Evolutionary conservation across 2,797 vertebrate species (phyloP).

Genomic region (Arnoldichthys spilopterus): DNA sequence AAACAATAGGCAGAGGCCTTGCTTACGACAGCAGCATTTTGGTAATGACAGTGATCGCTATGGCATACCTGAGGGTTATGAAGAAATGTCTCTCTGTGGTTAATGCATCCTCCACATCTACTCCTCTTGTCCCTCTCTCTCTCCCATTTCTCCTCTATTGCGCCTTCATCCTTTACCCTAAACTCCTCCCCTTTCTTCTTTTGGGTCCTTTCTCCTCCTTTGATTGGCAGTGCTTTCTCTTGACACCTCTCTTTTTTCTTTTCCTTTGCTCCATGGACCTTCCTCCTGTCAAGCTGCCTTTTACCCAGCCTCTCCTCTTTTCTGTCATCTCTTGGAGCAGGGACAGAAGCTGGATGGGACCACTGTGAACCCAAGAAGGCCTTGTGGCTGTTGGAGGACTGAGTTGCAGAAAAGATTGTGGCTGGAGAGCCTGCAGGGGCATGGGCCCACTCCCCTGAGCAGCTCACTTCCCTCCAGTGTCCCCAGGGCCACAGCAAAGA

Average conservation of each 20-base stretch:
- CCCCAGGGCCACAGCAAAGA: conserved; percentile 73
- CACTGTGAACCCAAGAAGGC: conserved; percentile 23
- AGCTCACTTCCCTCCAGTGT: conserved; percentile 76
- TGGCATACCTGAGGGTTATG: conserved; percentile 81
- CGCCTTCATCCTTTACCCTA: conserved; percentile 13
- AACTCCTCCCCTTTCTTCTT: neutral
- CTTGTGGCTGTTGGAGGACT: conserved; percentile 16
- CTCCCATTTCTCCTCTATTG: conserved; percentile 57
- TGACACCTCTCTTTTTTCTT: conserved; percentile 30
- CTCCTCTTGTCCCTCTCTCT: conserved; percentile 73
- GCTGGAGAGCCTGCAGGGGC: conserved; percentile 44
- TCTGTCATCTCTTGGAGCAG: conserved; percentile 59
- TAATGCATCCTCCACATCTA: conserved; percentile 84
- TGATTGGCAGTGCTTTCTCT: conserved; percentile 6
- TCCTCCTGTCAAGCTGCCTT: conserved; percentile 55
- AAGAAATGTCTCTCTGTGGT: conserved; percentile 83
- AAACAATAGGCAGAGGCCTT: too few species aligned
- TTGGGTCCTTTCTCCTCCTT: neutral
- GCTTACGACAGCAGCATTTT: neutral
- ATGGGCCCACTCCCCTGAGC: conserved; percentile 73
- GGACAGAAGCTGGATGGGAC: conserved; percentile 32
- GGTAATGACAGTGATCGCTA: neutral
- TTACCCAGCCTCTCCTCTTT: conserved; percentile 71
- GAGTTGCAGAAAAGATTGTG: neutral
- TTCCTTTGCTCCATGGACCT: conserved; percentile 41